These are phyloP conservation scores for Acronicta psi DNA, from an alignment of 2,888 invertebrate species.

Conservation along the genomic window DNA sequence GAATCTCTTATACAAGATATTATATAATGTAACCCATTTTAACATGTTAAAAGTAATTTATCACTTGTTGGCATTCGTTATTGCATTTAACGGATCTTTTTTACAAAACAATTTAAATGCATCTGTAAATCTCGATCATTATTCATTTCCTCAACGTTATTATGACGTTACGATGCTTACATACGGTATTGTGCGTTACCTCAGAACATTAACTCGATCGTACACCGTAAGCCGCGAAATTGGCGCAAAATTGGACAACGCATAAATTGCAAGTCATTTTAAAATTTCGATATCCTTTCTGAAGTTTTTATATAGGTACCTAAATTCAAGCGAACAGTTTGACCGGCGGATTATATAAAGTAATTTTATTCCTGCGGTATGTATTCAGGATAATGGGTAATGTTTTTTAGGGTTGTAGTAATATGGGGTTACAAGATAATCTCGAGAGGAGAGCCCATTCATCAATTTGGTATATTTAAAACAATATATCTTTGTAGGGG, in stretches of 20 bases:
- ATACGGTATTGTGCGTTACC: constrained; percentile 68
- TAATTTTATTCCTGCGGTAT: constrained; percentile 48
- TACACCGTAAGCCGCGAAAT: constrained; percentile 75
- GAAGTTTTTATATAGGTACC: constrained; percentile 41
- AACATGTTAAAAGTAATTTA: constrained; percentile 65
- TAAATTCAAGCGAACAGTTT: constrained; percentile 32
- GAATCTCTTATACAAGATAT: constrained; percentile 37
- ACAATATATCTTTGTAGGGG: constrained; percentile 66
- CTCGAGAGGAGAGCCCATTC: constrained; percentile 59
- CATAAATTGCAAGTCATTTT: constrained; percentile 79
- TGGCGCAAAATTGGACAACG: constrained; percentile 81
- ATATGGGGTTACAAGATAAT: constrained; percentile 50
- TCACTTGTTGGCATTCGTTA: constrained; percentile 66
- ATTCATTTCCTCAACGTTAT: constrained; percentile 71
- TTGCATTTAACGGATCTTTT: constrained; percentile 60
- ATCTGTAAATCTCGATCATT: constrained; percentile 72
- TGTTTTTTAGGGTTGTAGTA: constrained; percentile 49
- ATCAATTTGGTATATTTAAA: constrained; percentile 72
- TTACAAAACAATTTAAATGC: constrained; percentile 71
- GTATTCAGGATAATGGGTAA: constrained; percentile 46
- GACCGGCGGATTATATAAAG: constrained; percentile 36
- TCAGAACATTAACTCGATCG: constrained; percentile 56
- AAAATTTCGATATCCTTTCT: constrained; percentile 52
- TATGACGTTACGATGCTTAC: constrained; percentile 69
- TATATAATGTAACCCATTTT: constrained; percentile 51